Percentiles rank a stretch among this genome's conserved stretches.
These are phyloP conservation scores for Spilogale gracilis DNA, from an alignment of 2,113 vertebrate genomes.

Conservation along the genomic window DNA sequence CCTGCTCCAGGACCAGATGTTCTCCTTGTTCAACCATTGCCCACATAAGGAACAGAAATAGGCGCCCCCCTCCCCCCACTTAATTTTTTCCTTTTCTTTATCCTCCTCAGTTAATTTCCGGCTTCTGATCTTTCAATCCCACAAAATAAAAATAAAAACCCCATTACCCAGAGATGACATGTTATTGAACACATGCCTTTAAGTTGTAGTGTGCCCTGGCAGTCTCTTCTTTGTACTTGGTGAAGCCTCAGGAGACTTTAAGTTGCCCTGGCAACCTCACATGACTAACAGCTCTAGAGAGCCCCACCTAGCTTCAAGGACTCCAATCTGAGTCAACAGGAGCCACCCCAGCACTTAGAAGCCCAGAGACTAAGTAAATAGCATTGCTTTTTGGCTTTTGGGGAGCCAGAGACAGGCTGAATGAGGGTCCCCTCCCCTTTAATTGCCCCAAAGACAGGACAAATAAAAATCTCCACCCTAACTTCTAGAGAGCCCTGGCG, in stretches of 20 bases:
- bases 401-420: constrained; percentile 77
- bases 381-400: constrained; percentile 80
- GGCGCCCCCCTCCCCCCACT: neutral
- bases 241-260: constrained; percentile 68
- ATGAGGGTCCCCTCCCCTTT: constrained; percentile 77
- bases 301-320: constrained; percentile 85
- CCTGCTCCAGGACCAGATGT: constrained; percentile 86
- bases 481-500: constrained; percentile 77
- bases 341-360: constrained; percentile 80
- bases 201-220: constrained; percentile 71
- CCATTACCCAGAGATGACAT: constrained; percentile 75
- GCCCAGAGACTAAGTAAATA: constrained; percentile 83
- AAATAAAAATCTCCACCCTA: constrained; percentile 81
- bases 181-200: constrained; percentile 77
- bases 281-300: constrained; percentile 80
- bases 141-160: constrained; percentile 81
- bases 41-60: constrained; percentile 81
- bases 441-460: constrained; percentile 79
- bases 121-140: constrained; percentile 81
- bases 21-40: constrained; percentile 84
- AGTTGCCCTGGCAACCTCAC: constrained; percentile 82
- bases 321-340: constrained; percentile 83
- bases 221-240: constrained; percentile 66
- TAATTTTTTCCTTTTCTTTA: constrained; percentile 75
- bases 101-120: constrained; percentile 82